phyloP scores from a whole-genome alignment of 1,140 invertebrate species.

The Pogonomyrmex barbatus region DNA sequence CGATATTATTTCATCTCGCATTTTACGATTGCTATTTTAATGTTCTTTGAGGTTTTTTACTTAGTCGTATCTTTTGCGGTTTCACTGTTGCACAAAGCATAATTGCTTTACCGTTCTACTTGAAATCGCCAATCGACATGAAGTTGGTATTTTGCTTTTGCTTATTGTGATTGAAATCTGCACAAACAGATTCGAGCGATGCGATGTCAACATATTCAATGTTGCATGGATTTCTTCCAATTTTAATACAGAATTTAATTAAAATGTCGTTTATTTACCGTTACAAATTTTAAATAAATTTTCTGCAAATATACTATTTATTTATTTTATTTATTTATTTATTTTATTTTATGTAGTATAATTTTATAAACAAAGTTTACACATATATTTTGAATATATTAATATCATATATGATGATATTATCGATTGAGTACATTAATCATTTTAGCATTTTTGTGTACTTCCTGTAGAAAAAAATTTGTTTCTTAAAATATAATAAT shows the following conservation, averaged over 20 bases:
- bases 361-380: background rate
- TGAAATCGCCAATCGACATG: conserved; percentile 4
- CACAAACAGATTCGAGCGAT: conserved; percentile 13
- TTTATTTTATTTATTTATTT: conserved; percentile 39
- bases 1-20: conserved; percentile 3
- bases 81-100: background rate
- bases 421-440: background rate
- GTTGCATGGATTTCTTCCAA: background rate
- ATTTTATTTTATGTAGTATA: background rate
- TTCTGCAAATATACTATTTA: conserved; percentile 22
- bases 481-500: too few species aligned
- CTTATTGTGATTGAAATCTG: conserved; percentile 28
- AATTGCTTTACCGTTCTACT: conserved; percentile 30
- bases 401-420: background rate
- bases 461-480: background rate
- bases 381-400: background rate
- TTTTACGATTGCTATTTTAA: conserved; percentile 33
- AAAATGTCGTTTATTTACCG: conserved; percentile 15
- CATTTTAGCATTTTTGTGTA: background rate
- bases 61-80: conserved; percentile 3
- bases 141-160: conserved; percentile 19
- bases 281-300: conserved; percentile 22
- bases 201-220: conserved; percentile 18
- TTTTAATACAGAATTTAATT: conserved; percentile 40
- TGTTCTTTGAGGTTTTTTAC: background rate